These are phyloP conservation scores for Parthenolecanium corni DNA, from an alignment of 2,888 invertebrate genomes.

Conservation along the genomic window DNA sequence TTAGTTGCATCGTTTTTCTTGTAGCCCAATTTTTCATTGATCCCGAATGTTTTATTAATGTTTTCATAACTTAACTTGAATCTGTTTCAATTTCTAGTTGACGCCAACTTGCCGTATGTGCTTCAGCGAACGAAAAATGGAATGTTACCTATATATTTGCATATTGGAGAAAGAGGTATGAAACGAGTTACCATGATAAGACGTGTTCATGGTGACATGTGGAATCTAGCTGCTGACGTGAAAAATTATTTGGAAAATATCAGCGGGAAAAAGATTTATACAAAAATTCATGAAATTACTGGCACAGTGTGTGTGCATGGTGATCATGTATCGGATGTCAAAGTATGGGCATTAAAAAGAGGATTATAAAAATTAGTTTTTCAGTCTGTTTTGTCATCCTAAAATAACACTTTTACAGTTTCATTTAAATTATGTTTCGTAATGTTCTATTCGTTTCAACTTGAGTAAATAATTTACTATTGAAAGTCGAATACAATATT, in stretches of 20 bases:
- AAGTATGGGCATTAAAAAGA: constrained; percentile 56
- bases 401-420: too few relatives aligned
- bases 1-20: too few relatives aligned
- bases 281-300: constrained; percentile 62
- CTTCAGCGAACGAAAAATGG: constrained; percentile 65
- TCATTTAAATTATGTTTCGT: too few relatives aligned
- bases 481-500: too few relatives aligned
- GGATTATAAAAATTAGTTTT: constrained; percentile 50
- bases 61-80: too few relatives aligned
- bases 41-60: too few relatives aligned
- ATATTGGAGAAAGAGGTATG: constrained; percentile 46
- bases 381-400: too few relatives aligned
- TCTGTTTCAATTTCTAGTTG: background rate
- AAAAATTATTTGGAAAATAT: constrained; percentile 44
- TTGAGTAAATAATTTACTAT: too few relatives aligned
- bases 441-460: too few relatives aligned
- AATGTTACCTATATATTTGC: constrained; percentile 70
- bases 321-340: constrained; percentile 55
- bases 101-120: constrained; percentile 48
- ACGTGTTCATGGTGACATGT: constrained; percentile 74
- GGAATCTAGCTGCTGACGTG: constrained; percentile 60
- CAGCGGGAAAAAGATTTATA: constrained; percentile 41
- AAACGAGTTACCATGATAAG: constrained; percentile 54
- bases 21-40: too few relatives aligned
- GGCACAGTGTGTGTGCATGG: constrained; percentile 61